Conservation (phyloP, 2,888 invertebrate genomes). For the Acheta domesticus region DNA sequence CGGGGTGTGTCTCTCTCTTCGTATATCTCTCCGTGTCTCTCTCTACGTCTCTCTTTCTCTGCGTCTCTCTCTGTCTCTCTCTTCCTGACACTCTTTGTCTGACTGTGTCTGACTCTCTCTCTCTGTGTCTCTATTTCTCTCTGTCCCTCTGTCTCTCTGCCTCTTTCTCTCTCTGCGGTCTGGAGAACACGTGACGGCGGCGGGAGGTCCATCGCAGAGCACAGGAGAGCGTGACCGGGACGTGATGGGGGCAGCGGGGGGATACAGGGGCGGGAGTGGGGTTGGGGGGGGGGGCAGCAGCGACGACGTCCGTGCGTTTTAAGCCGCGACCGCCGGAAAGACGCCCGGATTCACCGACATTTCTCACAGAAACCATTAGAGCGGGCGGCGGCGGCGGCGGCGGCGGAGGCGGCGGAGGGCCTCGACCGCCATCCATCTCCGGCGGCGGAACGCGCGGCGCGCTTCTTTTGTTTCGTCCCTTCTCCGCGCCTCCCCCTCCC, state of each 20-base stretch:
- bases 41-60: too few relatives aligned
- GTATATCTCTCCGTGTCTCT: too few relatives aligned
- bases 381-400: neutral
- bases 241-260: neutral
- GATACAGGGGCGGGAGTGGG: neutral
- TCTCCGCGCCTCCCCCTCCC: neutral
- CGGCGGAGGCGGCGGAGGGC: neutral
- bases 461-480: conserved; percentile 7
- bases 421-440: conserved; percentile 18
- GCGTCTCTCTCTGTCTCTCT: too few relatives aligned
- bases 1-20: too few relatives aligned
- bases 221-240: neutral
- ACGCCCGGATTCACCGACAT: neutral
- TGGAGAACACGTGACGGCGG: too few relatives aligned
- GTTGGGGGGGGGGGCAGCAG: neutral
- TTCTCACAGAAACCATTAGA: conserved; percentile 18
- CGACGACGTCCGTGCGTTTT: neutral
- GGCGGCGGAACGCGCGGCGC: neutral
- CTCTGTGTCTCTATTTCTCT: too few relatives aligned
- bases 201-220: neutral
- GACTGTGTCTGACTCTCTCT: too few relatives aligned
- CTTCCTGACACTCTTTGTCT: too few relatives aligned
- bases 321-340: conserved; percentile 18
- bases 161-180: too few relatives aligned
- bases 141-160: too few relatives aligned